Conservation (phyloP, 2,888 invertebrate species). For the Hofmannophila pseudospretella region DNA sequence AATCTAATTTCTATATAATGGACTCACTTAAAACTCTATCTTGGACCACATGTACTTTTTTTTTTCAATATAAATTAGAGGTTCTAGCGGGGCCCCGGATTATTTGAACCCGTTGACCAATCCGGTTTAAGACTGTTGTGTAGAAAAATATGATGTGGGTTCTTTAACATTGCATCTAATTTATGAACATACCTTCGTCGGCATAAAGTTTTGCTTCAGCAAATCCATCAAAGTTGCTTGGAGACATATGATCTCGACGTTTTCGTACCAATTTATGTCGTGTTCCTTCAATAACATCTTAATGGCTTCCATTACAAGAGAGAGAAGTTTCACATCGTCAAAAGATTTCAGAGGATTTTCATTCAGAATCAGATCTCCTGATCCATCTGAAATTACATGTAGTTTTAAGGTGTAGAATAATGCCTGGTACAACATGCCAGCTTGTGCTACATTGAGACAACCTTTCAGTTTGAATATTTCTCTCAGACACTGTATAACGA, state of each 20-base stretch:
- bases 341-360: slow-evolving; percentile 22
- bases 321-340: slow-evolving; percentile 27
- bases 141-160: no score
- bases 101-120: no score
- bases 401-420: slow-evolving; percentile 31
- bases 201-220: slow-evolving; percentile 25
- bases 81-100: no score
- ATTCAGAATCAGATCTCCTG: slow-evolving; percentile 21
- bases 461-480: slow-evolving; percentile 29
- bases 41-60: no score
- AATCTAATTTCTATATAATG: no score
- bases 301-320: slow-evolving; percentile 27
- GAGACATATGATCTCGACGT: slow-evolving; percentile 31
- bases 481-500: slow-evolving; percentile 21
- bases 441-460: slow-evolving; percentile 27
- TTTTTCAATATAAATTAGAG: no score
- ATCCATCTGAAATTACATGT: slow-evolving; percentile 26
- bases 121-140: no score
- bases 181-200: no score
- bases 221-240: slow-evolving; percentile 33
- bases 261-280: slow-evolving; percentile 38
- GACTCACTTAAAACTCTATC: no score
- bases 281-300: slow-evolving; percentile 35
- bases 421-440: slow-evolving; percentile 31
- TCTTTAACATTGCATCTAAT: no score